Conservation (phyloP, 2,888 invertebrate genomes). For the Tinea trinotella region DNA sequence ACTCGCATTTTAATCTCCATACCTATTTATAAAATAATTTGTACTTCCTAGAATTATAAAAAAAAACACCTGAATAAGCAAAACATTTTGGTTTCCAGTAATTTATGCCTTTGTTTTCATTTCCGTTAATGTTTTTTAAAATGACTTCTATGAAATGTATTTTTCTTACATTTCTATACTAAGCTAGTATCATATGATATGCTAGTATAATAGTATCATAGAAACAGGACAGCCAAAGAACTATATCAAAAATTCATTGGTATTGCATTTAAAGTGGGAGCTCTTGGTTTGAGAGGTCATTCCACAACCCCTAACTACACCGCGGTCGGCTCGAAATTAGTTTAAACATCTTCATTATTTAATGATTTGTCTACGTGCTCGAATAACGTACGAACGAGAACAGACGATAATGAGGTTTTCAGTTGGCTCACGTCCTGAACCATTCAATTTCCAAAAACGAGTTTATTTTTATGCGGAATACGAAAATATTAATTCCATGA, state of each 20-base stretch:
- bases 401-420: slow-evolving; percentile 4
- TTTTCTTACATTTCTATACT: neutral
- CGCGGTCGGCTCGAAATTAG: too few relatives aligned
- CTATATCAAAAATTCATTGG: too few relatives aligned
- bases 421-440: neutral
- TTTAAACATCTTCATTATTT: neutral
- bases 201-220: too few relatives aligned
- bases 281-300: too few relatives aligned
- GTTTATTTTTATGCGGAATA: neutral
- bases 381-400: neutral
- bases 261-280: too few relatives aligned
- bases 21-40: neutral
- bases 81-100: too few relatives aligned
- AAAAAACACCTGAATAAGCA: too few relatives aligned
- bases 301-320: too few relatives aligned
- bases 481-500: slow-evolving; percentile 1
- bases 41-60: neutral
- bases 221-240: too few relatives aligned
- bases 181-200: too few relatives aligned
- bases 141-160: neutral
- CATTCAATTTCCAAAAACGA: neutral
- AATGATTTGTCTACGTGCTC: slow-evolving; percentile 2
- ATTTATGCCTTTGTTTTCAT: too few relatives aligned
- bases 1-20: neutral
- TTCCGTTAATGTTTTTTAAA: too few relatives aligned